Base-by-base conservation (phyloP, 2,797 vertebrate species). In the Alectoris magna region DNA sequence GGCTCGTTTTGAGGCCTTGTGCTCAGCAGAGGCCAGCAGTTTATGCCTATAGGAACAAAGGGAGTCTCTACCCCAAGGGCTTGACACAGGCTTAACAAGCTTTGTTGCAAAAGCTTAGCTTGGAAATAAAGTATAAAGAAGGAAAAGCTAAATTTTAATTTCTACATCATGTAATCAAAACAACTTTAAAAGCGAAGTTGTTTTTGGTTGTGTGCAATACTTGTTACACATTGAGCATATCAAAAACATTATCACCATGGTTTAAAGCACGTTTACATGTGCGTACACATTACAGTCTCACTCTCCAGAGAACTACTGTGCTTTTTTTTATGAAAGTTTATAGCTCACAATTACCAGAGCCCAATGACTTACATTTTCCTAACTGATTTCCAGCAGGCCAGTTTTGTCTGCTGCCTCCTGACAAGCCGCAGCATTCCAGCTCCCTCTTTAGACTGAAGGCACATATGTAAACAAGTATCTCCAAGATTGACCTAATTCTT, bases 141-240 rank as follows among this genome's bases (percentile, higher is more conserved):
- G 88, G 69, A 59, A 87, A 93, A 78, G 12, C 36, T 59, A 48
- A 43, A 51, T 78, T 84, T 86, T 60, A 46, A 84, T 4, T 84
- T 91, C 59, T 67, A 49, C 76, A 38, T 75, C 10, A 10, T 19
- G 73, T 63, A 75, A 84, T 93, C 91, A 70, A 87, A 90, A 72
- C 82, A 79, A 46, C 70, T 94, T 93, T 93, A 96, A 97, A 94
- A 90, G 93, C 92, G 93, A 95, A 96, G 84, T 94, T 96, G 94
- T 84, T 97, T 92, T 97, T 92, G 83, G 60, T 97, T 92, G 78
- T 69, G 81, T 97, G 95, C 95, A 90, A 88, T 58, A 24, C n/a
- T 91, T 87, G 51, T 29, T 94, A 87, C 94, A 96, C 97, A 97
- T 93, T 92, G 91, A 95, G 95, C 94, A 93, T 96, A 94, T 71